phyloP scores from a whole-genome alignment of 37 sponge, comb jelly and placozoan genomes.

The Cliona cf. orientalis region DNA sequence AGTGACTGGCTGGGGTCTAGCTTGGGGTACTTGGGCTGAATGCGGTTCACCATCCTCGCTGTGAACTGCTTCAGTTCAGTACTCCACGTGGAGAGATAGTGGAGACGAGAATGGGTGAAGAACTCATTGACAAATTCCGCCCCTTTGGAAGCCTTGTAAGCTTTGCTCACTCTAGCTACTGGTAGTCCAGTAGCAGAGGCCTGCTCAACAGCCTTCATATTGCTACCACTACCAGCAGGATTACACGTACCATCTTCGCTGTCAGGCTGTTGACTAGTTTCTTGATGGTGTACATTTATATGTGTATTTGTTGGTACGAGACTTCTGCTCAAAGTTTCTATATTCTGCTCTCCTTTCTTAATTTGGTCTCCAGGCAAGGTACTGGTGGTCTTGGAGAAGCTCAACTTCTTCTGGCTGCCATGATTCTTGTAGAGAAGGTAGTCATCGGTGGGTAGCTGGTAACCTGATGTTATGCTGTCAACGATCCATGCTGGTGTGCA shows the following conservation, averaged over 20 bases:
- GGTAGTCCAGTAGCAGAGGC: background rate
- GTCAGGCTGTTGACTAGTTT: too few relatives aligned
- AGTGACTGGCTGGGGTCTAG: conserved; percentile 31
- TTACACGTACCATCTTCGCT: too few relatives aligned
- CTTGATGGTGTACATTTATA: too few relatives aligned
- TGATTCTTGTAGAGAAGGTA: conserved; percentile 53
- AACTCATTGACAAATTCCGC: conserved; percentile 79
- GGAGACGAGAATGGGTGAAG: conserved; percentile 89
- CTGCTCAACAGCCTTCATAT: too few relatives aligned
- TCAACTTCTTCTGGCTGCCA: conserved; percentile 46
- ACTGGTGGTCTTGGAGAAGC: conserved; percentile 32
- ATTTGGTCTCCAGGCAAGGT: too few relatives aligned
- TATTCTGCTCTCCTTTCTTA: too few relatives aligned
- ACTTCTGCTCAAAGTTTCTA: too few relatives aligned
- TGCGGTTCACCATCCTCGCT: conserved; percentile 19
- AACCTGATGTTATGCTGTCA: conserved; percentile 73
- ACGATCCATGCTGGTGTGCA: conserved; percentile 68
- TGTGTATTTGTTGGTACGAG: too few relatives aligned
- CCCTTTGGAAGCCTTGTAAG: conserved; percentile 8
- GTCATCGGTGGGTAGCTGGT: conserved; percentile 24
- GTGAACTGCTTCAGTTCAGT: conserved; percentile 80
- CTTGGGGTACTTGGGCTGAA: conserved; percentile 15
- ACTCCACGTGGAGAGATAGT: conserved; percentile 90
- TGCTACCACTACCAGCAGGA: too few relatives aligned
- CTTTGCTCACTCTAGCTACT: background rate